Evolutionary conservation across 2,797 vertebrate species (phyloP).

Genomic region (Periophthalmus magnuspinnatus): DNA sequence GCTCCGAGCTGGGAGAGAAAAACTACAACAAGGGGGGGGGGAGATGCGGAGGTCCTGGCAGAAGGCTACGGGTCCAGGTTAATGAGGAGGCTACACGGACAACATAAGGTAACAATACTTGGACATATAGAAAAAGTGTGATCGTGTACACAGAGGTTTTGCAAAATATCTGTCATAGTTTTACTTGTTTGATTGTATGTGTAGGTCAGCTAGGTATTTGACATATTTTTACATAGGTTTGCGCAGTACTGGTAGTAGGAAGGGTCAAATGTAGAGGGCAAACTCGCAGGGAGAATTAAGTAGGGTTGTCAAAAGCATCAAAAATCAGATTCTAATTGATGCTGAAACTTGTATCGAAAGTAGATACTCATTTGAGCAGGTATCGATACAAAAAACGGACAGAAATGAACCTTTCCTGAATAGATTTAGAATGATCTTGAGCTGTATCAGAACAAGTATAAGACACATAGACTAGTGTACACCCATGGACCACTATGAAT

Average conservation of each 20-base stretch:
- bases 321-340: no score
- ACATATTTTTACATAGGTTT: background rate
- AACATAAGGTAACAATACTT: conserved; percentile 1
- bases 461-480: no score
- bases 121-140: background rate
- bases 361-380: no score
- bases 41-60: conserved; percentile 3
- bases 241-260: background rate
- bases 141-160: background rate
- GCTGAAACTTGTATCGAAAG: no score
- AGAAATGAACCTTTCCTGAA: no score
- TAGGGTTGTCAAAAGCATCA: no score
- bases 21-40: conserved; percentile 35
- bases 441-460: no score
- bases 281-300: no score
- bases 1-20: conserved; percentile 27
- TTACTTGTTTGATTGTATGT: background rate
- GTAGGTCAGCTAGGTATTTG: background rate
- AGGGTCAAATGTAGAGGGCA: background rate
- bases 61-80: conserved; percentile 28
- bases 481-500: no score
- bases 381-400: no score
- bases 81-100: conserved; percentile 39
- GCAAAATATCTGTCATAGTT: background rate
- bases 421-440: no score